phyloP scores from a whole-genome alignment of 2,888 invertebrate species.

The Lithophane leautieri region DNA sequence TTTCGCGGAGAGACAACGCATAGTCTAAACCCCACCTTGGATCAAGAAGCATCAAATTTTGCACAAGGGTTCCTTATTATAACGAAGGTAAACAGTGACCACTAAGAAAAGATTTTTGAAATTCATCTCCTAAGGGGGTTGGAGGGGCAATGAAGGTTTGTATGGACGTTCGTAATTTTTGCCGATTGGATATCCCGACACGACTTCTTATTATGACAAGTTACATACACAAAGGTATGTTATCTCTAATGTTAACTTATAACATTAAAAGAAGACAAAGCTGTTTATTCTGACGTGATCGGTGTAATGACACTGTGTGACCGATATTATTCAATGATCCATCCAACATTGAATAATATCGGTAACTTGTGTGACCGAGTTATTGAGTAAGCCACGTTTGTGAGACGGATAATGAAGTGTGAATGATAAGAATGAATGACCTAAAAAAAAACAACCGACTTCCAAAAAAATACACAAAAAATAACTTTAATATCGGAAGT shows the following conservation, averaged over 20 bases:
- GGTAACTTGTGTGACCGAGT: slow-evolving; percentile 28
- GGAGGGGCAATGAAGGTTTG: not conserved
- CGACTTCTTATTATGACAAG: not conserved
- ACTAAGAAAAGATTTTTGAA: not conserved
- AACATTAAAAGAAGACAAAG: slow-evolving; percentile 27
- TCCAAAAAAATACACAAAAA: no score
- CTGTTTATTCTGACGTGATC: slow-evolving; percentile 29
- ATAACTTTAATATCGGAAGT: no score
- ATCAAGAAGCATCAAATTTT: not conserved
- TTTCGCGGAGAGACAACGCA: not conserved
- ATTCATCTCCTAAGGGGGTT: not conserved
- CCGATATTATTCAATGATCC: slow-evolving; percentile 11
- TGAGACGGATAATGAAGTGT: slow-evolving; percentile 8
- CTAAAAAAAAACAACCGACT: no score
- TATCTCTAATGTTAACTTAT: slow-evolving; percentile 11
- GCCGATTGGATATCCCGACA: no score
- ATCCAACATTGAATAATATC: no score
- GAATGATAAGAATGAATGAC: slow-evolving; percentile 15
- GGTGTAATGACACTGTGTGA: slow-evolving; percentile 17
- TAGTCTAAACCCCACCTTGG: not conserved
- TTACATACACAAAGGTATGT: not conserved
- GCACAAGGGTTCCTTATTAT: not conserved
- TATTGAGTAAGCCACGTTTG: not conserved
- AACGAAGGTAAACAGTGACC: not conserved
- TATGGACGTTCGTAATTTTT: not conserved